Evolutionary conservation across 2,888 invertebrate species (phyloP).

Genomic region (Pheosia tremula): DNA sequence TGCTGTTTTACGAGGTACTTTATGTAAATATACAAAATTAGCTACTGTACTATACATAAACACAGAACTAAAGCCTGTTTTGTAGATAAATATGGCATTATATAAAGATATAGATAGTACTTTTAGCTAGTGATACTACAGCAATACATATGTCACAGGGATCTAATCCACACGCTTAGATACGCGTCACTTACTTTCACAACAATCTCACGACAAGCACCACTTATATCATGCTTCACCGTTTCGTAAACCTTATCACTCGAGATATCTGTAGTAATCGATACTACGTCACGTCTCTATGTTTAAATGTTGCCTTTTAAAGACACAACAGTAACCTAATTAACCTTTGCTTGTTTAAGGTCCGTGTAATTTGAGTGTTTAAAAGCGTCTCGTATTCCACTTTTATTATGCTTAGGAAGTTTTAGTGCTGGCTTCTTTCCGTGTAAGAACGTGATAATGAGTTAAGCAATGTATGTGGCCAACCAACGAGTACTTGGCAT

Average conservation of each 20-base stretch:
- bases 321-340: constrained; percentile 16
- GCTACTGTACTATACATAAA: too few relatives aligned
- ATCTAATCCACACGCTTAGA: constrained; percentile 18
- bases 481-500: not conserved
- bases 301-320: constrained; percentile 7
- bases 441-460: constrained; percentile 6
- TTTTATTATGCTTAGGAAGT: not conserved
- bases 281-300: constrained; percentile 27
- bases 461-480: not conserved
- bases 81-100: not conserved
- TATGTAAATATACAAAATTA: too few relatives aligned
- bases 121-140: constrained; percentile 4
- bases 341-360: constrained; percentile 5
- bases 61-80: too few relatives aligned
- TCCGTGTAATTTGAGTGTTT: constrained; percentile 1
- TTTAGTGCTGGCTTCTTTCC: constrained; percentile 1
- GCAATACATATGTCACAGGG: constrained; percentile 29
- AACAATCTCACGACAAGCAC: constrained; percentile 33
- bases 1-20: too few relatives aligned
- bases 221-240: constrained; percentile 23
- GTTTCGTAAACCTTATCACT: constrained; percentile 29
- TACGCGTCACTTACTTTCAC: constrained; percentile 33
- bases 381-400: constrained; percentile 3
- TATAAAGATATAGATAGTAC: too few relatives aligned
- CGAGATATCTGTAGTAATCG: constrained; percentile 15